Conservation (phyloP, 1,140 invertebrate genomes). For the Teleopsis dalmanni region DNA sequence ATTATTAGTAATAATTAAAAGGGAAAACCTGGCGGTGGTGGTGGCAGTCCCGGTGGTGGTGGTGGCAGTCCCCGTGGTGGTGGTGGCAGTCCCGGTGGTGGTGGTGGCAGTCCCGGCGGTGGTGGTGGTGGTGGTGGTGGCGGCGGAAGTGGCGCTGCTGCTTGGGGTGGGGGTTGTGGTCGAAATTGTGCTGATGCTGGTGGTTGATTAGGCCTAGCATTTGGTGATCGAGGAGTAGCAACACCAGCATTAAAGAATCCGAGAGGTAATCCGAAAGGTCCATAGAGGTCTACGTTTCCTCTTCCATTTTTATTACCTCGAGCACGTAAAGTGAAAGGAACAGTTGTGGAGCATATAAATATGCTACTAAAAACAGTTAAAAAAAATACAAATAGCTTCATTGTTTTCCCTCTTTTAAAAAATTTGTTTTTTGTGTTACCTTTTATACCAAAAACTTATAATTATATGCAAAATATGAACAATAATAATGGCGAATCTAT, state of each 20-base stretch:
- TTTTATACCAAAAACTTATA: too few relatives aligned
- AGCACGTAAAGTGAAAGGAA: too few relatives aligned
- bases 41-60: slow-evolving; percentile 1
- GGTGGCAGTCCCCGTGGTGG: neutral
- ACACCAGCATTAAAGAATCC: neutral
- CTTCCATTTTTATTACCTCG: too few relatives aligned
- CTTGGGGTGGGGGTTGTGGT: neutral
- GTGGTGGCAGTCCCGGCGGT: slow-evolving; percentile 3
- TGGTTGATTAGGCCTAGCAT: neutral
- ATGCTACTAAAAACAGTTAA: too few relatives aligned
- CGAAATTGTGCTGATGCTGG: neutral
- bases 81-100: slow-evolving; percentile 2
- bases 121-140: slow-evolving; percentile 1
- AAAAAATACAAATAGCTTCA: too few relatives aligned
- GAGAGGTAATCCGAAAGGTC: neutral
- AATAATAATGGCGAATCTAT: too few relatives aligned
- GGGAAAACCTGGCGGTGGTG: neutral
- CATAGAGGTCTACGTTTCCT: too few relatives aligned
- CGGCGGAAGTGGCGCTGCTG: neutral
- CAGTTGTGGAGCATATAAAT: too few relatives aligned
- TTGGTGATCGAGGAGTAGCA: neutral
- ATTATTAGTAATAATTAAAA: too few relatives aligned
- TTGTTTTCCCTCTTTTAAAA: too few relatives aligned
- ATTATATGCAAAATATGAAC: too few relatives aligned
- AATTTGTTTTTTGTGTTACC: too few relatives aligned